Percentiles rank a stretch among this genome's conserved stretches.
Conservation (phyloP, 1,140 invertebrate genomes). For the Galleria mellonella region DNA sequence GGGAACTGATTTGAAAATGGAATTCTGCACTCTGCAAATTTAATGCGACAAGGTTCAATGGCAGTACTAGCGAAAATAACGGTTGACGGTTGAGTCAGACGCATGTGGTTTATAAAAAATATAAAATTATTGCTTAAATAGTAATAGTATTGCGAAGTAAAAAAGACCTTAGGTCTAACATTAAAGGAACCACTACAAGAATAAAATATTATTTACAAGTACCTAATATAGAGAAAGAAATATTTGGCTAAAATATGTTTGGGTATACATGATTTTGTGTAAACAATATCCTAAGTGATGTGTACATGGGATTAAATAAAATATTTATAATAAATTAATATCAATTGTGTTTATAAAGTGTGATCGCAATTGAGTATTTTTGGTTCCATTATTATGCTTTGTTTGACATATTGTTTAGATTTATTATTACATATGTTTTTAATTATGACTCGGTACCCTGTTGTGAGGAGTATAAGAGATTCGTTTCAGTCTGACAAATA, state of each 20-base stretch:
- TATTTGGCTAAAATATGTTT: constrained; percentile 69
- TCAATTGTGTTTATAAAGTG: constrained; percentile 41
- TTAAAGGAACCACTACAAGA: constrained; percentile 64
- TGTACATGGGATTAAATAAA: constrained; percentile 42
- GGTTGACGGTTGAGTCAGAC: constrained; percentile 15
- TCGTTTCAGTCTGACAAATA: constrained; percentile 31
- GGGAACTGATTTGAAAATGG: not conserved
- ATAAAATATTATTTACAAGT: constrained; percentile 69
- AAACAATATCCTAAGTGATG: constrained; percentile 44
- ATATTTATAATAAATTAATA: constrained; percentile 32
- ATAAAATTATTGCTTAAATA: constrained; percentile 66
- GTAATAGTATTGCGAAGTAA: constrained; percentile 68
- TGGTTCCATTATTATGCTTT: constrained; percentile 59
- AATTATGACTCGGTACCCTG: constrained; percentile 59
- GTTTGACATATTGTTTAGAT: constrained; percentile 18
- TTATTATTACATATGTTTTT: constrained; percentile 26
- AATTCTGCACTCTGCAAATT: constrained; percentile 13
- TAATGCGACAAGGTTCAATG: constrained; percentile 11
- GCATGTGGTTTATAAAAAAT: constrained; percentile 18
- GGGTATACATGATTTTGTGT: constrained; percentile 53
- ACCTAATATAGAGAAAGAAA: constrained; percentile 58
- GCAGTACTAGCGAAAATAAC: constrained; percentile 4
- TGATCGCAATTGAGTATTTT: constrained; percentile 60
- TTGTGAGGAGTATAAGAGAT: constrained; percentile 48
- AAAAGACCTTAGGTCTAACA: constrained; percentile 63